These are phyloP conservation scores for Pseudorectes ferrugineus DNA, from an alignment of 2,113 vertebrate genomes.

Conservation along the genomic window DNA sequence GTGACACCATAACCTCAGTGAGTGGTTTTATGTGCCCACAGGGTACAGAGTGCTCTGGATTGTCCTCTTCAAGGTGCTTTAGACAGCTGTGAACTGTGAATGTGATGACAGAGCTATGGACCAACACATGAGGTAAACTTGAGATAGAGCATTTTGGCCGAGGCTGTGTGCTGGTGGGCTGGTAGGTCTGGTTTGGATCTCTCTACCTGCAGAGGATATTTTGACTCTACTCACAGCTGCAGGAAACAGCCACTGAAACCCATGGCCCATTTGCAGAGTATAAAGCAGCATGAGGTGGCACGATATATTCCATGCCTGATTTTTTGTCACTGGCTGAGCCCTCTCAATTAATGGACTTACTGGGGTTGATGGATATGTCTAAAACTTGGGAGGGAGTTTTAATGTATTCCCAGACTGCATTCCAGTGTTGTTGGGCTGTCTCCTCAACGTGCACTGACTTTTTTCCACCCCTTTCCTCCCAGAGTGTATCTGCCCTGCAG, in stretches of 20 bases:
- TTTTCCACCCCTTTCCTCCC: accelerated
- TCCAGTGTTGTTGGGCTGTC: neutral
- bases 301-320: neutral
- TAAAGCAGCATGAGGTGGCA: neutral
- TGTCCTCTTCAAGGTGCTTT: neutral
- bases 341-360: too few species aligned
- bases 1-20: neutral
- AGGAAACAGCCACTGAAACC: neutral
- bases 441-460: neutral
- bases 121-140: neutral
- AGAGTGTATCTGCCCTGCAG: neutral
- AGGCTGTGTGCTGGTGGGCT: neutral
- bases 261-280: neutral
- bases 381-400: neutral
- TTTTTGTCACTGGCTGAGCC: neutral
- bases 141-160: neutral
- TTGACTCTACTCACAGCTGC: neutral
- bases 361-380: neutral
- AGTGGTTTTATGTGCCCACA: neutral
- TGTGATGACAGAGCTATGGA: neutral
- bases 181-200: neutral
- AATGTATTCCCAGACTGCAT: neutral
- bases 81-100: neutral
- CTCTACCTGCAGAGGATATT: neutral
- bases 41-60: neutral